A percentile compares a stretch with the other conserved stretches of the same genome.
These are phyloP conservation scores for Cantharis nigra DNA, from an alignment of 2,888 invertebrate genomes.

Conservation along the genomic window DNA sequence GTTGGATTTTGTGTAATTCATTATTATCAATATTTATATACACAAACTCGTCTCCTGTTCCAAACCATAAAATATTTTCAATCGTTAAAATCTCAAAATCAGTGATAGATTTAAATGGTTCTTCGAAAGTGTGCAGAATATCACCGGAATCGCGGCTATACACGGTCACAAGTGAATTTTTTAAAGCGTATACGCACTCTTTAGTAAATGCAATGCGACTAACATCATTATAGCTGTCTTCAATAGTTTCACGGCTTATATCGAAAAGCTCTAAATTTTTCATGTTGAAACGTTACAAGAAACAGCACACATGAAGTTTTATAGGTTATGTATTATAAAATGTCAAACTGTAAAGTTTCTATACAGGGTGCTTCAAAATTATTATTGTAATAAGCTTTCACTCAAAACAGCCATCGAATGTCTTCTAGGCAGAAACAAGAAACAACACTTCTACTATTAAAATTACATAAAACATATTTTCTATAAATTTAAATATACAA, in stretches of 20 bases:
- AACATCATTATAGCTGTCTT: neutral
- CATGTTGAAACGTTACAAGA: neutral
- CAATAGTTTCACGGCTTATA: neutral
- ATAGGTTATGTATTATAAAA: neutral
- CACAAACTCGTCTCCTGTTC: neutral
- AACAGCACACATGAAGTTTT: neutral
- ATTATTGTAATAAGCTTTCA: too few relatives aligned
- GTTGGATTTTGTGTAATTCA: neutral
- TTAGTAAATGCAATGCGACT: neutral
- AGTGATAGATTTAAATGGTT: neutral
- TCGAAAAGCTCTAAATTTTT: constrained; percentile 4
- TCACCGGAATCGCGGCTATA: neutral
- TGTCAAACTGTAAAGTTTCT: neutral
- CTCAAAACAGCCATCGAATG: too few relatives aligned
- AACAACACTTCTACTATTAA: too few relatives aligned
- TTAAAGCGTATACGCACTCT: neutral
- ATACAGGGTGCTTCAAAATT: too few relatives aligned
- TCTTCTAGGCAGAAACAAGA: too few relatives aligned
- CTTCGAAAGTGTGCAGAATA: neutral
- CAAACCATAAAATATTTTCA: constrained; percentile 12
- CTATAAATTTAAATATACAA: too few relatives aligned
- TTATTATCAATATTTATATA: neutral
- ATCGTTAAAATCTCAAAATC: neutral
- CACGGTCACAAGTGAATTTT: neutral
- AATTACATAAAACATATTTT: too few relatives aligned